Percentiles rank a stretch among this genome's conserved stretches.
Conservation (phyloP, 2,113 vertebrate genomes). For the Australoheros scitulus region DNA sequence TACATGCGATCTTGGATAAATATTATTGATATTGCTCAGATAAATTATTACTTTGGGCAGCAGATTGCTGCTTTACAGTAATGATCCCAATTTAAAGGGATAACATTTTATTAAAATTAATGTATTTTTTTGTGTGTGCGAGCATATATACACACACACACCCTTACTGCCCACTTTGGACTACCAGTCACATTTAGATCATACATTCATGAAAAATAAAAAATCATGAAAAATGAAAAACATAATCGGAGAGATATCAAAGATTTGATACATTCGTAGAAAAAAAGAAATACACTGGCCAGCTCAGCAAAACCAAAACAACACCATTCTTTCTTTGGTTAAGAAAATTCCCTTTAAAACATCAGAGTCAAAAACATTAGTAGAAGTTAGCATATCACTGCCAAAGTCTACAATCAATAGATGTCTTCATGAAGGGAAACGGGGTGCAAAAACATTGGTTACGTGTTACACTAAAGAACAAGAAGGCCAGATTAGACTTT, state of each 20-base stretch:
- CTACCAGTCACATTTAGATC: neutral
- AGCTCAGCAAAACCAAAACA: neutral
- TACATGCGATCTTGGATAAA: slow-evolving; percentile 15
- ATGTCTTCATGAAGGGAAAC: neutral
- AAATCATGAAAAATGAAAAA: too few relatives aligned
- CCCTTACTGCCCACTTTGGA: too few relatives aligned
- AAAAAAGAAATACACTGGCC: neutral
- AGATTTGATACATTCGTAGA: too few relatives aligned
- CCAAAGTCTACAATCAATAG: neutral
- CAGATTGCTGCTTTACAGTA: slow-evolving; percentile 3
- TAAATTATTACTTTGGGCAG: slow-evolving; percentile 23
- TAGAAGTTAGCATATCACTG: neutral
- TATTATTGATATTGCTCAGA: slow-evolving; percentile 12
- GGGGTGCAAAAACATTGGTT: neutral
- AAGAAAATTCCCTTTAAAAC: neutral
- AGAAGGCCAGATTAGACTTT: neutral
- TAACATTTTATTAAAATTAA: neutral
- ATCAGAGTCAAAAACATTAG: neutral
- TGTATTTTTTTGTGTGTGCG: too few relatives aligned
- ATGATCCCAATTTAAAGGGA: neutral
- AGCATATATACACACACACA: neutral
- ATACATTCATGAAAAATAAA: neutral
- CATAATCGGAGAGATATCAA: neutral
- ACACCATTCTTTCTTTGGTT: neutral
- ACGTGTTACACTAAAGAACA: neutral